These are phyloP conservation scores for Xenopus borealis DNA, from an alignment of 2,113 vertebrate species.

Conservation along the genomic window DNA sequence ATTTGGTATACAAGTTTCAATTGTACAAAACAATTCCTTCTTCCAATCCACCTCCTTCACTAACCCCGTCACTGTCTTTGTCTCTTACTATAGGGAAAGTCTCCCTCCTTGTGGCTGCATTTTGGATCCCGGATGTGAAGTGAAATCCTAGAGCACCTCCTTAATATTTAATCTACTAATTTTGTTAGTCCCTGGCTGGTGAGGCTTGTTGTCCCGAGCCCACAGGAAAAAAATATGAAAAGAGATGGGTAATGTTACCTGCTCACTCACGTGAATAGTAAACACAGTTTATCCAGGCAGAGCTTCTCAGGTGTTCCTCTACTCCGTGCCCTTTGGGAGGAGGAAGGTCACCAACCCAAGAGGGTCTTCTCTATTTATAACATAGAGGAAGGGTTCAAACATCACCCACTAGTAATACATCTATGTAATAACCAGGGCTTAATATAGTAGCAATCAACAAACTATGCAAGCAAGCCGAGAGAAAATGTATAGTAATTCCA, in stretches of 20 bases:
- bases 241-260: slow-evolving; percentile 22
- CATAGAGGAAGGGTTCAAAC: too few relatives aligned
- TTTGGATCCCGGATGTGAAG: not conserved
- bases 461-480: too few relatives aligned
- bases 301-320: not conserved
- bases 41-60: not conserved
- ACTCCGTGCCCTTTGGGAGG: too few relatives aligned
- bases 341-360: too few relatives aligned
- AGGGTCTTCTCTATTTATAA: too few relatives aligned
- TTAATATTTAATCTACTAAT: slow-evolving; percentile 38
- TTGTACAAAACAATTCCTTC: too few relatives aligned
- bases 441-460: too few relatives aligned
- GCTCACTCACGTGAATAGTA: slow-evolving; percentile 5
- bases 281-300: slow-evolving; percentile 16
- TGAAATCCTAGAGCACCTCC: slow-evolving; percentile 30
- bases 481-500: too few relatives aligned
- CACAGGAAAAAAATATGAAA: slow-evolving; percentile 23
- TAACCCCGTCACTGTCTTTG: not conserved
- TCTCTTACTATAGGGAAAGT: slow-evolving; percentile 1
- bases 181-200: slow-evolving; percentile 15
- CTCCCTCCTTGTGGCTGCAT: not conserved
- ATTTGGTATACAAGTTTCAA: too few relatives aligned
- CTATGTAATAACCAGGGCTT: too few relatives aligned
- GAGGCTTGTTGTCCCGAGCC: not conserved
- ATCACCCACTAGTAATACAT: too few relatives aligned